Base-by-base conservation (phyloP, 2,888 invertebrate species). In the Drosophila macrospina region DNA sequence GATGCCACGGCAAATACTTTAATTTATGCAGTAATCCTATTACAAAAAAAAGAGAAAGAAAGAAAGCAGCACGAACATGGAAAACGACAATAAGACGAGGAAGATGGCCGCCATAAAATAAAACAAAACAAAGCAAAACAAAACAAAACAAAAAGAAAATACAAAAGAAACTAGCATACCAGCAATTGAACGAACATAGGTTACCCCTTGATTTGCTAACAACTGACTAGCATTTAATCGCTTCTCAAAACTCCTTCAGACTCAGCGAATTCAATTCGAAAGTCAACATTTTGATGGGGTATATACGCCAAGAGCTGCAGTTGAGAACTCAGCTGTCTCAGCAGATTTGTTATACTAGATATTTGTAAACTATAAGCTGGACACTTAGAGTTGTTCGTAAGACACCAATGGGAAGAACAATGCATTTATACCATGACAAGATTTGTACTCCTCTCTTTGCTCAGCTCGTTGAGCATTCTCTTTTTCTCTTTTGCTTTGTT, bases 1-100 rank as follows among this genome's bases (percentile, higher is more conserved):
- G 87, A 83, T 83, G 86, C 86, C 78, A 71, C 71, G 76, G 88
- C 78, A 89, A 85, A 85, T 87, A 85, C 89, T 87, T 85, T 89
- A 85, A 85, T 87, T 89, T 85, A 85, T 87, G 87, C 85, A 87
- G 88, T 89, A 85, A 85, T 85, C 85, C 85, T 89, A 85, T 85
- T 85, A 87, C 85, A 87, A 85, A 74, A 80, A 76, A 72, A 73
- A 50, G 68, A 71, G 54, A 60, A 69, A 42, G 57, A 68, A 47
- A 56, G 71, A 52, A 65, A 70, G 54, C 64, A 65, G 28, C 47
- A 47, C 2, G 16, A 50, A 24, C 42, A 47, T 20, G 16, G 50
- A 69, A 15, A 44, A 56, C 56, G 48, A 63, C 56, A 60, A 75
- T 45, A 69, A 42, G 61, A 69, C 50, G 42, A 37, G 47, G 54